These are phyloP conservation scores for Amblyornis subalaris DNA, from an alignment of 2,113 vertebrate species.

Conservation along the genomic window DNA sequence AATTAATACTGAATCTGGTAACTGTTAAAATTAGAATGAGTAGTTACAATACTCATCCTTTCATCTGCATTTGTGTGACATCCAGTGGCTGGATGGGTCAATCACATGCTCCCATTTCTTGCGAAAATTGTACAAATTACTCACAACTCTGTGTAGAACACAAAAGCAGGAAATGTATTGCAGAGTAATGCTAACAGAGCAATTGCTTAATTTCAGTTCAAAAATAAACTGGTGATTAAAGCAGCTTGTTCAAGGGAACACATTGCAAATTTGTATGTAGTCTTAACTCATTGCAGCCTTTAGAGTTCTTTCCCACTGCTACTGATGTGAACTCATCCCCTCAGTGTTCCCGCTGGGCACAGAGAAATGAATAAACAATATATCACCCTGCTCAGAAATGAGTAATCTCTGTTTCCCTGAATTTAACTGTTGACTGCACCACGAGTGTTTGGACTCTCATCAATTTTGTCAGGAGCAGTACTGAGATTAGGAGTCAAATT, in stretches of 20 bases:
- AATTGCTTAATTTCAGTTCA: background rate
- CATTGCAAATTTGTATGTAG: rapidly evolving
- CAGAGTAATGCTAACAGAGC: background rate
- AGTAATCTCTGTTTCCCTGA: background rate
- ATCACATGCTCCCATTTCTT: constrained; percentile 18
- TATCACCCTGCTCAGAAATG: background rate
- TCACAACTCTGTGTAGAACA: background rate
- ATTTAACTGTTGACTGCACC: background rate
- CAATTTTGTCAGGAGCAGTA: background rate
- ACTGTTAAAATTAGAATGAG: background rate
- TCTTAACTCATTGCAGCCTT: background rate
- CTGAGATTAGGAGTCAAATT: background rate
- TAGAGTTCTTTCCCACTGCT: background rate
- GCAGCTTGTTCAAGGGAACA: background rate
- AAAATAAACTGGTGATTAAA: background rate
- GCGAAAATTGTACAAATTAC: background rate
- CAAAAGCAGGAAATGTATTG: background rate
- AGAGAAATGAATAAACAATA: background rate
- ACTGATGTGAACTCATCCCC: background rate
- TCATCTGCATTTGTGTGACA: constrained; percentile 65
- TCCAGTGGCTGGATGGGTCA: constrained; percentile 61
- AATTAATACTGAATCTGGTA: background rate
- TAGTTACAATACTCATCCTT: background rate
- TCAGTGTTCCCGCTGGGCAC: background rate
- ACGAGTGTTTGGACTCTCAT: background rate